phyloP scores from a whole-genome alignment of 2,888 invertebrate genomes.

The Pollenia angustigena region DNA sequence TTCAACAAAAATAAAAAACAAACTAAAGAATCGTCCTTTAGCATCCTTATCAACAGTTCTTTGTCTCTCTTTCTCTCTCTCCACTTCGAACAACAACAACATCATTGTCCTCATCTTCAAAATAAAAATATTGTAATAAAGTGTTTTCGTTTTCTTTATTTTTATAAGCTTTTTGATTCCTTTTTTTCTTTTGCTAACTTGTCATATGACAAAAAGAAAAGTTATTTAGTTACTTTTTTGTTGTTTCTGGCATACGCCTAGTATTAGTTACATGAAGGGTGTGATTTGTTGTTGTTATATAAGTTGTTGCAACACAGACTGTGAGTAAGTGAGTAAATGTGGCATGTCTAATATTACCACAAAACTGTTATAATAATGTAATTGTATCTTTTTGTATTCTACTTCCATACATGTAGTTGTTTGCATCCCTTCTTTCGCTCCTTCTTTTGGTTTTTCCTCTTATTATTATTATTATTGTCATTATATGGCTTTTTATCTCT shows the following conservation, averaged over 20 bases:
- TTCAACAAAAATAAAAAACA: slow-evolving; percentile 25
- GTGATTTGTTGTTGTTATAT: slow-evolving; percentile 78
- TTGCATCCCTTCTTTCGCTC: slow-evolving; percentile 24
- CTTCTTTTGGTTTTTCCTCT: slow-evolving; percentile 25
- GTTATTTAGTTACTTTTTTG: slow-evolving; percentile 1
- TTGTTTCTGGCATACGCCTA: slow-evolving; percentile 37
- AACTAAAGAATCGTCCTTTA: slow-evolving; percentile 14
- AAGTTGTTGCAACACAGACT: slow-evolving; percentile 17
- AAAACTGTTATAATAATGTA: slow-evolving; percentile 68
- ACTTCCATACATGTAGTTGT: not conserved
- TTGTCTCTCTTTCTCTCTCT: not conserved
- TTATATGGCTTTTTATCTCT: slow-evolving; percentile 49
- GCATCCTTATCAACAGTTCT: not conserved
- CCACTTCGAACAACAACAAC: not conserved
- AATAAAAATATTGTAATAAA: slow-evolving; percentile 58
- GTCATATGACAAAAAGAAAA: slow-evolving; percentile 50
- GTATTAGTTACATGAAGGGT: slow-evolving; percentile 76
- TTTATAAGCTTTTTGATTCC: slow-evolving; percentile 20
- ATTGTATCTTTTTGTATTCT: slow-evolving; percentile 64
- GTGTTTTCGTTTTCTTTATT: slow-evolving; percentile 44
- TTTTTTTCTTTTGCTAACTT: slow-evolving; percentile 7
- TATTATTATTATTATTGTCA: slow-evolving; percentile 32
- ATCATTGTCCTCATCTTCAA: not conserved
- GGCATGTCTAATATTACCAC: slow-evolving; percentile 69
- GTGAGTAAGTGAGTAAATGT: slow-evolving; percentile 72